Conservation (phyloP, 2,797 vertebrate genomes). For the Anabacerthia variegaticeps region DNA sequence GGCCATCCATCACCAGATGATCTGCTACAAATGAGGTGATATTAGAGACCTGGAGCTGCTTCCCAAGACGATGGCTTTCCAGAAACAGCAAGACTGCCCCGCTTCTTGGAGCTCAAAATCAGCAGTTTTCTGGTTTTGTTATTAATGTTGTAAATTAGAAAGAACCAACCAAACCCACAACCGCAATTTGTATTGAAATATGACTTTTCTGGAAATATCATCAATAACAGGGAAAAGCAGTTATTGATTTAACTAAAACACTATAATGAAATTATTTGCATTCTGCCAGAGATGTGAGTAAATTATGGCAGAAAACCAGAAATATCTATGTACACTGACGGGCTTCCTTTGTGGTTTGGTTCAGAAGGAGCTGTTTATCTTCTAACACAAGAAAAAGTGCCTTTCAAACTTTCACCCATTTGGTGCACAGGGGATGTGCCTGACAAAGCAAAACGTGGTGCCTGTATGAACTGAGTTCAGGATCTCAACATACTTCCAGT, state of each 20-base stretch:
- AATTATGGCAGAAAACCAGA: background rate
- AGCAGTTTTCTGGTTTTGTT: background rate
- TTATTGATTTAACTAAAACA: background rate
- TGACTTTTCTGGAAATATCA: background rate
- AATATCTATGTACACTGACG: background rate
- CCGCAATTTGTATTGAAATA: background rate
- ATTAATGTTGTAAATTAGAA: background rate
- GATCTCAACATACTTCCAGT: fast-evolving
- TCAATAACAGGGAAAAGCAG: background rate
- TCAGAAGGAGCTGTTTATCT: background rate
- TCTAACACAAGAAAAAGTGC: background rate
- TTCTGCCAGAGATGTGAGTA: background rate
- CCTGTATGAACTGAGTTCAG: background rate
- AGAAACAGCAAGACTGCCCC: background rate
- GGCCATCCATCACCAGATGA: background rate
- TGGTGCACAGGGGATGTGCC: background rate
- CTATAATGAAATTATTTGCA: background rate
- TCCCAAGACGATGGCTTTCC: background rate
- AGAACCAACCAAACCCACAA: background rate
- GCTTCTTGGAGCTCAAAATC: background rate
- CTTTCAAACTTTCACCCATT: background rate
- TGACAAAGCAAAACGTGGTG: fast-evolving
- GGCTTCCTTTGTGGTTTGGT: background rate
- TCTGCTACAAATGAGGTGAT: background rate
- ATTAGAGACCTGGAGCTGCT: background rate